These are phyloP conservation scores for Eulithis prunata DNA, from an alignment of 2,888 invertebrate genomes.

Conservation along the genomic window DNA sequence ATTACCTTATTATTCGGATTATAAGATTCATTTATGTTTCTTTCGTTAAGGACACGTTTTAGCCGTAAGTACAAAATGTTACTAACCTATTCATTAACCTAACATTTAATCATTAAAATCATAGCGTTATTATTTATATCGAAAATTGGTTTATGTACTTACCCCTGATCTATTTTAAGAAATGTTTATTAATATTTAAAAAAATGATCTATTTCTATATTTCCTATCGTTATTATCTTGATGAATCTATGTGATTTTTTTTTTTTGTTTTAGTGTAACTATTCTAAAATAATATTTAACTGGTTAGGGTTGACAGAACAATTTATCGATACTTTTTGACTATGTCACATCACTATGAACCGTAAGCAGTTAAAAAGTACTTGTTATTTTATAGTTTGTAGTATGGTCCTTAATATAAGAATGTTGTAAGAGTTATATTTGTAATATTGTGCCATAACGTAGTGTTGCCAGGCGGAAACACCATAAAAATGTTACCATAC, in stretches of 20 bases:
- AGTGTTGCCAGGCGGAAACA: slow-evolving; percentile 79
- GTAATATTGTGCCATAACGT: slow-evolving; percentile 77
- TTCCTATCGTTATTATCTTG: slow-evolving; percentile 48
- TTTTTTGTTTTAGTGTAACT: slow-evolving; percentile 42
- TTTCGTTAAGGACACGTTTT: slow-evolving; percentile 63
- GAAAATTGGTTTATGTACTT: slow-evolving; percentile 80
- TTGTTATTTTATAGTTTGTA: slow-evolving; percentile 51
- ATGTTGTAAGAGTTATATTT: slow-evolving; percentile 58
- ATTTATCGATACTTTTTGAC: slow-evolving; percentile 34
- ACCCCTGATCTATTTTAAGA: slow-evolving; percentile 62
- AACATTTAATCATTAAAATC: slow-evolving; percentile 60
- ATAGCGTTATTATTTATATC: slow-evolving; percentile 61
- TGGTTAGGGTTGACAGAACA: slow-evolving; percentile 28
- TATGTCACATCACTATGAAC: slow-evolving; percentile 37
- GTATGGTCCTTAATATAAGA: slow-evolving; percentile 81
- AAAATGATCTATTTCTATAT: slow-evolving; percentile 57
- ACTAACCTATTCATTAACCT: slow-evolving; percentile 70
- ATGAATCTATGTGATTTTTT: slow-evolving; percentile 59
- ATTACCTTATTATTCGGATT: slow-evolving; percentile 48
- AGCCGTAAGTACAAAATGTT: slow-evolving; percentile 77
- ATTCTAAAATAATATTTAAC: slow-evolving; percentile 32
- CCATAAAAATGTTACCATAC: slow-evolving; percentile 80
- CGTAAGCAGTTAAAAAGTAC: slow-evolving; percentile 40
- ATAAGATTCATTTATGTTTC: slow-evolving; percentile 57
- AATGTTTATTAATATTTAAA: slow-evolving; percentile 55